A percentile compares a stretch with the other conserved stretches of the same genome.
Conservation (phyloP, 2,888 invertebrate species). For the Microplitis manilae region DNA sequence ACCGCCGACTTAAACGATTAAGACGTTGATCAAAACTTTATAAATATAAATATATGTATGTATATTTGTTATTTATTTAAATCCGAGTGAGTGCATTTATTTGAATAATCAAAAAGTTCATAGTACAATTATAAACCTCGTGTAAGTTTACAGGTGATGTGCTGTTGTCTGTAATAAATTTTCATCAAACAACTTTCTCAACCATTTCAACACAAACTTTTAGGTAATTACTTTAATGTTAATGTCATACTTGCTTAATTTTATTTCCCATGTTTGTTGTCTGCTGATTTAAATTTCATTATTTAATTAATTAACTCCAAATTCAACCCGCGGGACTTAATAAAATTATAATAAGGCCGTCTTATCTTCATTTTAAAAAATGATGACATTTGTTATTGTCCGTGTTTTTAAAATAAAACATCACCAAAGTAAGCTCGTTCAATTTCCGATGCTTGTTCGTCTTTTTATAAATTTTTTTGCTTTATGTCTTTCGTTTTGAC, state of each 20-base stretch:
- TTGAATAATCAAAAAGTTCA: too few relatives aligned
- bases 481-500: slow-evolving; percentile 28
- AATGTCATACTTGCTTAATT: neutral
- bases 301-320: neutral
- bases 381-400: too few relatives aligned
- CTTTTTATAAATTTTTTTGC: slow-evolving; percentile 21
- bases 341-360: too few relatives aligned
- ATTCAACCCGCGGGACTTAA: too few relatives aligned
- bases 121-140: neutral
- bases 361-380: too few relatives aligned
- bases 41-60: neutral
- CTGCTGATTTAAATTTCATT: neutral
- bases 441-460: slow-evolving; percentile 1
- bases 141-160: slow-evolving; percentile 1
- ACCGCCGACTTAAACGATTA: neutral
- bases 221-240: neutral
- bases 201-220: neutral
- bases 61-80: too few relatives aligned
- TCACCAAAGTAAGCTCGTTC: too few relatives aligned
- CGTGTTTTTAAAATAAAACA: too few relatives aligned
- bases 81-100: too few relatives aligned
- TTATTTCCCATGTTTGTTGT: neutral
- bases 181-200: neutral
- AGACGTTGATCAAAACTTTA: neutral
- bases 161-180: neutral